Evolutionary conservation across 2,888 invertebrate species (phyloP).

Genomic region (Thalpophila matura): DNA sequence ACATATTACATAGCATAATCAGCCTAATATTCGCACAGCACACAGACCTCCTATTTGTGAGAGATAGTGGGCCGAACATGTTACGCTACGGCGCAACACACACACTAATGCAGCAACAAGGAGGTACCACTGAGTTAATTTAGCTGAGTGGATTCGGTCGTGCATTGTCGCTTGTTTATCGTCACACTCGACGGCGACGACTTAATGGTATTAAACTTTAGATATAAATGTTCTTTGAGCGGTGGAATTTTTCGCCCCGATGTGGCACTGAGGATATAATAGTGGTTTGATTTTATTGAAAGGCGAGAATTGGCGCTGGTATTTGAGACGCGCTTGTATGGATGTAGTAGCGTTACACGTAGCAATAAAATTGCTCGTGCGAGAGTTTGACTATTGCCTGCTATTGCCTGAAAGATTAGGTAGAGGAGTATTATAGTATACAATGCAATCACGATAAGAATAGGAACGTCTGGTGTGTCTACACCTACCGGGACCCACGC

Average conservation of each 20-base stretch:
- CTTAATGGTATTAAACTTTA: slow-evolving; percentile 90
- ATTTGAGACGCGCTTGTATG: not conserved
- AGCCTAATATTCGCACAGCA: not conserved
- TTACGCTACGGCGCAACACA: slow-evolving; percentile 68
- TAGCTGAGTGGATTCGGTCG: slow-evolving; percentile 88
- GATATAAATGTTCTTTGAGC: slow-evolving; percentile 79
- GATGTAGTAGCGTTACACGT: not conserved
- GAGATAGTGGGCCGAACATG: no score
- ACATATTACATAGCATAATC: no score
- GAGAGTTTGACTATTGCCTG: no score
- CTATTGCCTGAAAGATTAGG: no score
- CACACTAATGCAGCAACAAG: slow-evolving; percentile 79
- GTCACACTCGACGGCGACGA: slow-evolving; percentile 74
- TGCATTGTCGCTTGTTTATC: slow-evolving; percentile 90
- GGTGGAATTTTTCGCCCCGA: slow-evolving; percentile 50
- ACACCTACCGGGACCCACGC: no score
- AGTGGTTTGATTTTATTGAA: slow-evolving; percentile 13
- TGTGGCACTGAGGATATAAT: slow-evolving; percentile 27
- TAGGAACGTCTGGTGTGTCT: no score
- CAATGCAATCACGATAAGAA: no score
- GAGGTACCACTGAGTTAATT: slow-evolving; percentile 86
- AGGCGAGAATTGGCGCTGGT: not conserved
- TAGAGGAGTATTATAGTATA: no score
- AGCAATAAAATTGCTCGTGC: no score
- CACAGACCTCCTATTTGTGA: no score